Percentiles rank a stretch among this genome's conserved stretches.
Conservation (phyloP, 2,888 invertebrate genomes). For the Spisula solida region DNA sequence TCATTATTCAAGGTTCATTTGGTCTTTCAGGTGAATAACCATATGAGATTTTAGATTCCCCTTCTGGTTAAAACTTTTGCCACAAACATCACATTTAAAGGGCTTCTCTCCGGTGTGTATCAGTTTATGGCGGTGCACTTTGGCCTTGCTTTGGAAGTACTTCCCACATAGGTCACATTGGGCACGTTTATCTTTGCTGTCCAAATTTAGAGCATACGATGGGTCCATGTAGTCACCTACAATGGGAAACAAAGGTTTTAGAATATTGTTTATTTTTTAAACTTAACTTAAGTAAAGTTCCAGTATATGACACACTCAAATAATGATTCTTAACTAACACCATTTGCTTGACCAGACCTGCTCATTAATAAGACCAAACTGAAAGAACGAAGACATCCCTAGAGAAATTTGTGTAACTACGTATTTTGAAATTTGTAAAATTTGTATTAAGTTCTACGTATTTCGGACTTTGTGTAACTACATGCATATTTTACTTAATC, state of each 20-base stretch:
- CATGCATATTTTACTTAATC: too few species aligned
- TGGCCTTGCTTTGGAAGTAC: conserved; percentile 28
- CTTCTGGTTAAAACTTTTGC: conserved; percentile 48
- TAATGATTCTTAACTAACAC: too few species aligned
- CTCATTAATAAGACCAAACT: too few species aligned
- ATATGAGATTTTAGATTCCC: conserved; percentile 46
- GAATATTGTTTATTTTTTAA: background rate
- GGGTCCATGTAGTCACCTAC: background rate
- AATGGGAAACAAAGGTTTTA: background rate
- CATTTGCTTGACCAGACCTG: too few species aligned
- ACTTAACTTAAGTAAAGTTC: too few species aligned
- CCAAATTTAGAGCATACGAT: background rate
- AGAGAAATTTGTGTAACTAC: too few species aligned
- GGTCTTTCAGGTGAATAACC: background rate
- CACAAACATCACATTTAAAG: conserved; percentile 38
- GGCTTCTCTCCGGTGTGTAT: conserved; percentile 58
- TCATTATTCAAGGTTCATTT: background rate
- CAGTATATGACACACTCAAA: too few species aligned
- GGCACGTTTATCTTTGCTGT: background rate
- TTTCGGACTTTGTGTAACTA: too few species aligned
- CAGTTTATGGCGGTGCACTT: conserved; percentile 33
- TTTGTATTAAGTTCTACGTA: too few species aligned
- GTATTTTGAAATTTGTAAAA: too few species aligned
- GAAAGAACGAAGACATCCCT: too few species aligned
- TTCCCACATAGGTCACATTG: conserved; percentile 36